Evolutionary conservation across 2,797 vertebrate species (phyloP).

Genomic region (Myotis vivesi): DNA sequence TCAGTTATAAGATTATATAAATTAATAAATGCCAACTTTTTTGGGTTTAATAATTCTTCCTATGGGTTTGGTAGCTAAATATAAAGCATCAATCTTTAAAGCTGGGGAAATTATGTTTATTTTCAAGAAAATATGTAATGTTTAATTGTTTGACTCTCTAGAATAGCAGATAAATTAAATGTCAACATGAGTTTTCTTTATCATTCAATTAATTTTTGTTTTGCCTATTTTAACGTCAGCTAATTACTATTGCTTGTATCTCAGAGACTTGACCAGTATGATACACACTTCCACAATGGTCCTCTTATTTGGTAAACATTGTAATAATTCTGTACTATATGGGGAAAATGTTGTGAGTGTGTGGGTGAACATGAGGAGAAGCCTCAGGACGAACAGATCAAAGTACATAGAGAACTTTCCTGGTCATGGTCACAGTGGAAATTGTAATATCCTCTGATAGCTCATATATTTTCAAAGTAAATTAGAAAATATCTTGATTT

Average conservation of each 20-base stretch:
- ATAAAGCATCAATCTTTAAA: neutral
- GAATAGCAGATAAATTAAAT: neutral
- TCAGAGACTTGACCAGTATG: neutral
- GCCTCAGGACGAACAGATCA: neutral
- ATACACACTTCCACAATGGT: neutral
- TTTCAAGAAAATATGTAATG: neutral
- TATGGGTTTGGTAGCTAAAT: neutral
- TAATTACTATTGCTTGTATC: neutral
- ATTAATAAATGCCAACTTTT: neutral
- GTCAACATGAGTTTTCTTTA: neutral
- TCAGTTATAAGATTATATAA: neutral
- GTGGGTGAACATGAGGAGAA: neutral
- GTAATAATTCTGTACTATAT: neutral
- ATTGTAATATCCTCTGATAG: neutral
- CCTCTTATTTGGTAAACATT: neutral
- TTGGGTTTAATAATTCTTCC: neutral
- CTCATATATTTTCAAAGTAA: neutral
- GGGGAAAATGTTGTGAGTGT: neutral
- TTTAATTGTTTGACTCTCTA: neutral
- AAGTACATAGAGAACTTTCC: neutral
- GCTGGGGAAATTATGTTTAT: neutral
- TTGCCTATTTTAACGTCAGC: neutral
- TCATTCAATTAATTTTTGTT: neutral
- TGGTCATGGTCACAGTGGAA: neutral
- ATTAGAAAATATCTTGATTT: neutral